These are phyloP conservation scores for Microcaecilia unicolor DNA, from an alignment of 2,797 vertebrate species.

Conservation along the genomic window DNA sequence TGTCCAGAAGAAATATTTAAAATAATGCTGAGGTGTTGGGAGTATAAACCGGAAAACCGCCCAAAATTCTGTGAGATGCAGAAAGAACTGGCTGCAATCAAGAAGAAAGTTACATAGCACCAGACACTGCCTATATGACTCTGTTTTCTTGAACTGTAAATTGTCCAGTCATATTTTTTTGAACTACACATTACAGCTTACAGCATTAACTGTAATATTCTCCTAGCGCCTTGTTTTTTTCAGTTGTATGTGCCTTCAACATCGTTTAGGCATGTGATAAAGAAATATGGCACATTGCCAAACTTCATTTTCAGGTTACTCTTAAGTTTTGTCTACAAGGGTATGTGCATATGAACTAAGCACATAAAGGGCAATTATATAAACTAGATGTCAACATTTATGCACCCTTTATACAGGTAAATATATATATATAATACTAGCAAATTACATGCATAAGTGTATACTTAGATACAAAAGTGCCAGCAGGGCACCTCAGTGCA, in stretches of 20 bases:
- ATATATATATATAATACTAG: too few relatives aligned
- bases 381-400: too few relatives aligned
- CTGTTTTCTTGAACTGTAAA: constrained; percentile 28
- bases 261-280: constrained; percentile 23
- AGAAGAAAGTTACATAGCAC: constrained; percentile 69
- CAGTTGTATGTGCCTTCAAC: constrained; percentile 14
- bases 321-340: constrained; percentile 26
- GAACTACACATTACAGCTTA: constrained; percentile 35
- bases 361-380: constrained; percentile 18
- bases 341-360: constrained; percentile 26
- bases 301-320: constrained; percentile 25
- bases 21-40: constrained; percentile 92
- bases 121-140: constrained; percentile 4
- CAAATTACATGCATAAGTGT: too few relatives aligned
- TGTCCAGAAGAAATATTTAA: constrained; percentile 91
- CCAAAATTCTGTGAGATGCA: constrained; percentile 86
- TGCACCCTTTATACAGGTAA: too few relatives aligned
- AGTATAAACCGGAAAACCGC: constrained; percentile 85
- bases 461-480: too few relatives aligned
- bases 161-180: constrained; percentile 22
- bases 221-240: constrained; percentile 39
- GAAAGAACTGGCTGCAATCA: constrained; percentile 74
- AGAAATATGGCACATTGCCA: constrained; percentile 8
- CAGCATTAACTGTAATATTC: constrained; percentile 37
- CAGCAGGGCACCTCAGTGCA: too few relatives aligned